These are phyloP conservation scores for Amazona guildingii DNA, from an alignment of 2,113 vertebrate genomes.

Conservation along the genomic window DNA sequence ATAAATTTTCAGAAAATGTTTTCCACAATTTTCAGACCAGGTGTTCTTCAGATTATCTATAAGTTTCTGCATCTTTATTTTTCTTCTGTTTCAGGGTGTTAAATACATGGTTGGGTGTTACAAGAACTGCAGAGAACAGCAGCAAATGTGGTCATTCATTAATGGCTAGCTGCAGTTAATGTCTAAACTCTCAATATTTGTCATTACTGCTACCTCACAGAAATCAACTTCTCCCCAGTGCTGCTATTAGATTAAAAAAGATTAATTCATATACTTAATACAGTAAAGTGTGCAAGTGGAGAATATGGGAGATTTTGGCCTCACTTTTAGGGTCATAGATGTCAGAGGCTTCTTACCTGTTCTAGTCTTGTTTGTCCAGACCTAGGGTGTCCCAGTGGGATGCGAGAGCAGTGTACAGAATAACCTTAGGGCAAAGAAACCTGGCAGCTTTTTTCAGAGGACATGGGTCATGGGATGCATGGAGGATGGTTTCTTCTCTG, in stretches of 20 bases:
- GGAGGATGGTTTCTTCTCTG: not conserved
- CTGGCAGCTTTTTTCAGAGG: not conserved
- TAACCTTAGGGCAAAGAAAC: not conserved
- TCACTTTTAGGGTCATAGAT: not conserved
- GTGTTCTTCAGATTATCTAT: not conserved
- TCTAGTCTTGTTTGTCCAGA: not conserved
- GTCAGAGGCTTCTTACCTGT: not conserved
- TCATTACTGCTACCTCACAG: not conserved
- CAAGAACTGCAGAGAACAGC: not conserved
- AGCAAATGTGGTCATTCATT: not conserved
- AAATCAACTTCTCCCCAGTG: not conserved
- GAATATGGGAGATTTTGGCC: not conserved
- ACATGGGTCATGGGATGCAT: fast-evolving
- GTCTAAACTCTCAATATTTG: not conserved
- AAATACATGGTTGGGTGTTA: not conserved
- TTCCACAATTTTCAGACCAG: not conserved
- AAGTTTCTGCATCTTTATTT: not conserved
- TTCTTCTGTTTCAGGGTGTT: not conserved
- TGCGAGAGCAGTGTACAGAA: not conserved
- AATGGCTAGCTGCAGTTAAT: not conserved
- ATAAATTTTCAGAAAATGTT: not conserved
- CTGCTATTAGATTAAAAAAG: not conserved
- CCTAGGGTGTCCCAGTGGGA: fast-evolving
- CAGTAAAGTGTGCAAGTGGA: not conserved
- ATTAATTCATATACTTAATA: not conserved